phyloP scores from a whole-genome alignment of 2,797 vertebrate species.

The Threskiornis aethiopicus region DNA sequence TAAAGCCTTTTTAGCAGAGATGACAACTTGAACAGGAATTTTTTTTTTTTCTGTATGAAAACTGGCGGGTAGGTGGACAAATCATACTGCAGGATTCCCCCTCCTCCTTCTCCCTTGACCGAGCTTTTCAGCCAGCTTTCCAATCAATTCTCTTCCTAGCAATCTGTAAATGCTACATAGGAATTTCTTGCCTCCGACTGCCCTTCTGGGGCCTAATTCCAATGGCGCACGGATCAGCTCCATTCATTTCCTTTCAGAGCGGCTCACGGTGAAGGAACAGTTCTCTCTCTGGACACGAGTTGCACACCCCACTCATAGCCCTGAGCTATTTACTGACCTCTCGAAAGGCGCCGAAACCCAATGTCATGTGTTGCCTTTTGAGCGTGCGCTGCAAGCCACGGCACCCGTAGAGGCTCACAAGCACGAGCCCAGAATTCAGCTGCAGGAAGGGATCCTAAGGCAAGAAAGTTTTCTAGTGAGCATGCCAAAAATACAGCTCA shows the following conservation, averaged over 20 bases:
- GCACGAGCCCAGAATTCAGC: not conserved
- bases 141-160: not conserved
- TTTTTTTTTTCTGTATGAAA: not conserved
- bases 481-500: not conserved
- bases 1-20: not conserved
- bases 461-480: not conserved
- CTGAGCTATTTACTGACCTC: not conserved
- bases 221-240: not conserved
- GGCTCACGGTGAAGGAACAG: not conserved
- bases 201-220: not conserved
- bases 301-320: not conserved
- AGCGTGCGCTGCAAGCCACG: rapidly evolving
- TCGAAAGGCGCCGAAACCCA: not conserved
- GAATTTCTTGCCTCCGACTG: not conserved
- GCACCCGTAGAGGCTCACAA: not conserved
- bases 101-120: not conserved
- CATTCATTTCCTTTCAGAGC: not conserved
- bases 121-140: not conserved
- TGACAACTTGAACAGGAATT: not conserved
- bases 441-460: not conserved
- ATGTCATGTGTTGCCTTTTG: too few species aligned
- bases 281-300: not conserved
- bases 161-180: not conserved
- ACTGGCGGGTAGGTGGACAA: not conserved
- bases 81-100: not conserved